A percentile compares a stretch with the other conserved stretches of the same genome.
phyloP scores from a whole-genome alignment of 2,888 invertebrate genomes.

The Copidosoma aretas region DNA sequence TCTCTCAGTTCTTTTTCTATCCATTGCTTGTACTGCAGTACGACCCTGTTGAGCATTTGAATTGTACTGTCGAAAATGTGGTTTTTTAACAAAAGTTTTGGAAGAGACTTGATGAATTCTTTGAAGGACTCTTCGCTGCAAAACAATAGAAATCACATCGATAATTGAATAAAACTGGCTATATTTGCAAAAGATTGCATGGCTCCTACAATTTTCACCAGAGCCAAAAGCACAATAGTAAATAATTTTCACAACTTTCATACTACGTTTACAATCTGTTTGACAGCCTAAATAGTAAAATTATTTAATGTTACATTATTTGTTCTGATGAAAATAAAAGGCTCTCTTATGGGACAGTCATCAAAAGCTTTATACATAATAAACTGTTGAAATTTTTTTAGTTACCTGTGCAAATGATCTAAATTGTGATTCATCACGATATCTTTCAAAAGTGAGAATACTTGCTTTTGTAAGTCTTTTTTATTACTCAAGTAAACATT shows the following conservation, averaged over 20 bases:
- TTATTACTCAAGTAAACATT: constrained; percentile 47
- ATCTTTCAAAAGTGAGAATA: constrained; percentile 63
- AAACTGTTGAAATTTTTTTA: constrained; percentile 25
- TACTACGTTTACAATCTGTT: too few species aligned
- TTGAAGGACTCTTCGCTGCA: constrained; percentile 53
- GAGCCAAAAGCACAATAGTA: too few species aligned
- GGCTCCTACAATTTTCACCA: too few species aligned
- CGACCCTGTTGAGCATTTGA: constrained; percentile 54
- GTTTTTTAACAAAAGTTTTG: constrained; percentile 50
- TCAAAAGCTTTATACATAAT: neutral
- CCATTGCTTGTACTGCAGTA: constrained; percentile 53
- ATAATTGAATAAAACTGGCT: neutral
- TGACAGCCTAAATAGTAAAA: constrained; percentile 4
- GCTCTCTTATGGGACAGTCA: constrained; percentile 2
- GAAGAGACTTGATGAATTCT: constrained; percentile 52
- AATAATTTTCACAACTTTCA: too few species aligned
- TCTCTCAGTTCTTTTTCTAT: constrained; percentile 49
- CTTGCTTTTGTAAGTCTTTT: constrained; percentile 54
- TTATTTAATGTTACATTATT: constrained; percentile 18
- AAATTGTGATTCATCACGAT: constrained; percentile 62
- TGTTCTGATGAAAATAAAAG: constrained; percentile 15
- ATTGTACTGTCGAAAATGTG: constrained; percentile 54
- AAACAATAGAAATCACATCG: constrained; percentile 20
- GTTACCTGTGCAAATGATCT: constrained; percentile 56
- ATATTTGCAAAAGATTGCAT: too few species aligned